Percentiles rank a stretch among this genome's conserved stretches.
These are phyloP conservation scores for Sebastes vulpes DNA, from an alignment of 2,797 vertebrate genomes.

Conservation along the genomic window DNA sequence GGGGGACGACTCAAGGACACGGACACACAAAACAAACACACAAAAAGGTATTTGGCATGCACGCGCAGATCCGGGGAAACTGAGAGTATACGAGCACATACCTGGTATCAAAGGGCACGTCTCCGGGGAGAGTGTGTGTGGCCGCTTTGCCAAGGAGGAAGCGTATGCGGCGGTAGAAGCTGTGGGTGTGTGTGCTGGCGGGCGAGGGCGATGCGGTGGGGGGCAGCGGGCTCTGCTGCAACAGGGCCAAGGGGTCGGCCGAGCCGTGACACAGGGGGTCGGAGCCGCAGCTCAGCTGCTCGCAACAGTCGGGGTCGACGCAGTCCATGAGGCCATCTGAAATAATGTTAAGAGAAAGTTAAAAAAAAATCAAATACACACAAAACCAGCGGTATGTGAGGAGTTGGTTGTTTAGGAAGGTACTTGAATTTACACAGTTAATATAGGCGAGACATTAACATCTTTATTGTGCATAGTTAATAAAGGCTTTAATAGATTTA, in stretches of 20 bases:
- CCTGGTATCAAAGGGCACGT: conserved; percentile 94
- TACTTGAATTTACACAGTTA: not conserved
- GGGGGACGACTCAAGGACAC: conserved; percentile 7
- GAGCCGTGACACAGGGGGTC: conserved; percentile 95
- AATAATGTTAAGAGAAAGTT: conserved; percentile 33
- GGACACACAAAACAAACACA: conserved; percentile 26
- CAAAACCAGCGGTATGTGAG: not conserved
- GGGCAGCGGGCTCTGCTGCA: conserved; percentile 89
- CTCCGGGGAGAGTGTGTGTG: conserved; percentile 93
- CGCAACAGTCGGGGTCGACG: conserved; percentile 95
- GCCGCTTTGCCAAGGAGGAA: conserved; percentile 95
- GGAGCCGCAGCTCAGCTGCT: conserved; percentile 91
- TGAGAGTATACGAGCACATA: conserved; percentile 73
- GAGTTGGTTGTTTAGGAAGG: conserved; percentile 2
- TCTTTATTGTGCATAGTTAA: conserved; percentile 28
- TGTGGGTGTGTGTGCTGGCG: conserved; percentile 79
- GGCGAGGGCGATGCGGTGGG: conserved; percentile 73
- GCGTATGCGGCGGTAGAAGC: conserved; percentile 92
- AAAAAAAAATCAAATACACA: not conserved
- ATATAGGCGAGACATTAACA: conserved; percentile 4
- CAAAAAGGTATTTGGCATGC: conserved; percentile 19
- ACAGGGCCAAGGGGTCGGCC: conserved; percentile 92
- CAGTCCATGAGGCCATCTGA: conserved; percentile 95
- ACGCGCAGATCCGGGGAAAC: not conserved
- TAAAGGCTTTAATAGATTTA: conserved; percentile 26